Conservation (phyloP, 2,113 vertebrate species). For the Neodon shergylaensis region DNA sequence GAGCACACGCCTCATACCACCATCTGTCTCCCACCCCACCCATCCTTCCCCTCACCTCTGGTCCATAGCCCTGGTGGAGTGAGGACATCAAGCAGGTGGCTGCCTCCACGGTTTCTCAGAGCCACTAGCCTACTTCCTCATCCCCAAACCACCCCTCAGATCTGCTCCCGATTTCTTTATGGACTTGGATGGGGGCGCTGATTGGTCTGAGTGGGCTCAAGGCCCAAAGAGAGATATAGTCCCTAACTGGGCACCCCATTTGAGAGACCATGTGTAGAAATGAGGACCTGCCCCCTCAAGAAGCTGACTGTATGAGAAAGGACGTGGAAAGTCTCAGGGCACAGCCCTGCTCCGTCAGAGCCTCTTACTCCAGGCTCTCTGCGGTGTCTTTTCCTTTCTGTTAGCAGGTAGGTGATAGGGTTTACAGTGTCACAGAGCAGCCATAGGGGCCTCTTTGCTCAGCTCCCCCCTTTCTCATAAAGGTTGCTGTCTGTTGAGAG, state of each 20-base stretch:
- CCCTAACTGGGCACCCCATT: neutral
- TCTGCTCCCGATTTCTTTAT: neutral
- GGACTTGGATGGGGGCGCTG: neutral
- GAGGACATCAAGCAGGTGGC: neutral
- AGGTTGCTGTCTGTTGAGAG: neutral
- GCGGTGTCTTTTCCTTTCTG: neutral
- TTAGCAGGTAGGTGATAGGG: neutral
- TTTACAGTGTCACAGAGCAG: neutral
- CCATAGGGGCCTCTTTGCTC: neutral
- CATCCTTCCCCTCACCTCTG: neutral
- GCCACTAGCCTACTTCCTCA: neutral
- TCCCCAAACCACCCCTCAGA: neutral
- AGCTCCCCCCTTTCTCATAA: rapidly evolving
- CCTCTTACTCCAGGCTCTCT: too few relatives aligned
- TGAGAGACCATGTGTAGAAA: neutral
- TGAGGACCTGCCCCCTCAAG: neutral
- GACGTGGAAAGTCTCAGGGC: neutral
- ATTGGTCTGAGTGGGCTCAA: neutral
- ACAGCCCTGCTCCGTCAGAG: neutral
- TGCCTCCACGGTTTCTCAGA: neutral
- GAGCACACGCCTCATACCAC: neutral
- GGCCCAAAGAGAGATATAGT: neutral
- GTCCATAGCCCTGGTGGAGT: neutral
- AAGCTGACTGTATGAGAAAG: neutral
- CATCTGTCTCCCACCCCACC: rapidly evolving